A percentile compares a stretch with the other conserved stretches of the same genome.
phyloP scores from a whole-genome alignment of 2,113 vertebrate species.

The Trichomycterus rosablanca region DNA sequence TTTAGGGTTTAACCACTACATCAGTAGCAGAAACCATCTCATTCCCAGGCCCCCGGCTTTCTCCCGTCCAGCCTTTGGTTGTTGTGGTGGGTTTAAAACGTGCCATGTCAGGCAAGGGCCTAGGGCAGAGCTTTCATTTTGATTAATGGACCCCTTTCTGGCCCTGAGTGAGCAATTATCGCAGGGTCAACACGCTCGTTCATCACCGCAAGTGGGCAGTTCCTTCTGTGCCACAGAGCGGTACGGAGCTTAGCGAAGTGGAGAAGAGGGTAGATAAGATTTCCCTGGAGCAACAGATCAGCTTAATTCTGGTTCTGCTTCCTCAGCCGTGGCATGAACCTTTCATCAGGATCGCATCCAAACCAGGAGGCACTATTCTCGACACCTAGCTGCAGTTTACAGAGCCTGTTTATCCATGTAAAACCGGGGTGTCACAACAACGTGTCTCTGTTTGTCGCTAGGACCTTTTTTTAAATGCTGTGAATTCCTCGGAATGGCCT shows the following conservation, averaged over 20 bases:
- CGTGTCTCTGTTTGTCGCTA: too few species aligned
- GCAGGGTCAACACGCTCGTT: constrained; percentile 69
- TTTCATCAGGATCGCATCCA: constrained; percentile 33
- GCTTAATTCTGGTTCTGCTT: constrained; percentile 33
- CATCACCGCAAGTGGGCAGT: constrained; percentile 68
- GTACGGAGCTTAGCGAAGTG: constrained; percentile 35
- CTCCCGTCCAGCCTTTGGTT: constrained; percentile 24
- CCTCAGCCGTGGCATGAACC: constrained; percentile 19
- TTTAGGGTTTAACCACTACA: not conserved
- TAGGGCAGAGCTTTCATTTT: constrained; percentile 64
- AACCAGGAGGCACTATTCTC: not conserved
- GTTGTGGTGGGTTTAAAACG: constrained; percentile 35
- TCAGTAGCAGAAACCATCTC: constrained; percentile 11
- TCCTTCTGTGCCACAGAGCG: constrained; percentile 30
- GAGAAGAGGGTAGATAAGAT: constrained; percentile 45
- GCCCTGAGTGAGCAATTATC: constrained; percentile 79
- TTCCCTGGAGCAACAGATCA: constrained; percentile 41
- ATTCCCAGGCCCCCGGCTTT: constrained; percentile 2
- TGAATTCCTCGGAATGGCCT: too few species aligned
- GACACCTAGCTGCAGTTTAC: not conserved
- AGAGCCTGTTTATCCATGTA: too few species aligned
- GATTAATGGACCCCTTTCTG: constrained; percentile 76
- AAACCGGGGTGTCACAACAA: too few species aligned
- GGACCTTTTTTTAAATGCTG: too few species aligned
- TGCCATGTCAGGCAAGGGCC: constrained; percentile 44